phyloP scores from a whole-genome alignment of 1,140 invertebrate genomes.

The Drosophila melanogaster region DNA sequence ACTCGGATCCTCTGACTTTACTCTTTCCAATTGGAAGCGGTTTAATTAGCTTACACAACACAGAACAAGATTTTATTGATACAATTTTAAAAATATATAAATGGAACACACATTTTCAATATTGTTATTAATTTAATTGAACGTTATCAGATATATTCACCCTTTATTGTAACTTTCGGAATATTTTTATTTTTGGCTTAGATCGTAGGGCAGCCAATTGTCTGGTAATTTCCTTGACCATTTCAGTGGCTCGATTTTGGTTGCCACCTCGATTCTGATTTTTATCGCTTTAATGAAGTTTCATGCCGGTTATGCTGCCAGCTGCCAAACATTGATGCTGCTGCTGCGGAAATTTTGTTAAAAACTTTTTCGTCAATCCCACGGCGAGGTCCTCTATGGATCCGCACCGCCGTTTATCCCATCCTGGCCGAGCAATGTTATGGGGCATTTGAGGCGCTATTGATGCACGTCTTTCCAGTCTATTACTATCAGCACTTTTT shows the following conservation, averaged over 20 bases:
- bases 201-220: not conserved
- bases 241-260: slow-evolving; percentile 21
- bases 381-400: slow-evolving; percentile 26
- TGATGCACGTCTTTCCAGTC: slow-evolving; percentile 79
- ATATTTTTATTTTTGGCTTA: not conserved
- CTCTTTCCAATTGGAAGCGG: not conserved
- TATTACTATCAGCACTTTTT: slow-evolving; percentile 80
- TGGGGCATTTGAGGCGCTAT: slow-evolving; percentile 44
- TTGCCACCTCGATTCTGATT: slow-evolving; percentile 54
- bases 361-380: slow-evolving; percentile 67
- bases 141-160: too few relatives aligned
- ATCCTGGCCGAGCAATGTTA: slow-evolving; percentile 32
- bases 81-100: not conserved
- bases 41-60: too few relatives aligned
- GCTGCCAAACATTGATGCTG: slow-evolving; percentile 51
- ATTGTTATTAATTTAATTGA: too few relatives aligned
- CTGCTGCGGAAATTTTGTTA: slow-evolving; percentile 61
- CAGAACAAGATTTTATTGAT: not conserved
- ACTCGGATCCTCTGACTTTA: not conserved
- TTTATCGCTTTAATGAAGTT: slow-evolving; percentile 72
- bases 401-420: not conserved
- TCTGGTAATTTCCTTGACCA: not conserved
- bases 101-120: not conserved
- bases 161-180: too few relatives aligned
- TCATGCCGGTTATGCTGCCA: slow-evolving; percentile 60